phyloP scores from a whole-genome alignment of 2,888 invertebrate species.

The Koerneria pararmatus region DNA sequence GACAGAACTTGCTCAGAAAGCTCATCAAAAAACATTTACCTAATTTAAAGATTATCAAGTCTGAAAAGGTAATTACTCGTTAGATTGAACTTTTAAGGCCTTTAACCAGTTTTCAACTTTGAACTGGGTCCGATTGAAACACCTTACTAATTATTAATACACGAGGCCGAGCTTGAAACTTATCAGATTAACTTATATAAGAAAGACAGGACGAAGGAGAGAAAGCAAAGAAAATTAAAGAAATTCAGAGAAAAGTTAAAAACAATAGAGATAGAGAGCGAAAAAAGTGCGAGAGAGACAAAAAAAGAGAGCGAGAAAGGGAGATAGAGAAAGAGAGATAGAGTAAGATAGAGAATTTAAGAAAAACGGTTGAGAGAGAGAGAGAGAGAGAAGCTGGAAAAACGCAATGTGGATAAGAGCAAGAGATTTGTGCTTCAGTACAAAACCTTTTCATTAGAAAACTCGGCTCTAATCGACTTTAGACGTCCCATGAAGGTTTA shows the following conservation, averaged over 20 bases:
- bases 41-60: too few species aligned
- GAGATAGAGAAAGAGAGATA: constrained; percentile 23
- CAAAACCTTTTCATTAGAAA: too few species aligned
- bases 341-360: constrained; percentile 6
- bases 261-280: constrained; percentile 3
- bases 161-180: neutral
- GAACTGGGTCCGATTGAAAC: too few species aligned
- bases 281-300: neutral
- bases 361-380: neutral
- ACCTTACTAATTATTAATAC: too few species aligned
- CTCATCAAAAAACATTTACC: too few species aligned
- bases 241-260: neutral
- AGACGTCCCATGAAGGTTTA: too few species aligned
- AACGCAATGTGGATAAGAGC: neutral
- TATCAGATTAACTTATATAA: neutral
- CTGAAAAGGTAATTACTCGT: too few species aligned
- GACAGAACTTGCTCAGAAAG: too few species aligned
- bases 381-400: constrained; percentile 10
- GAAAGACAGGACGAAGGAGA: neutral
- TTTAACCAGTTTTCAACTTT: too few species aligned
- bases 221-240: neutral
- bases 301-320: constrained; percentile 2
- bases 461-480: too few species aligned
- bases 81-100: too few species aligned
- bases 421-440: too few species aligned